phyloP scores from a whole-genome alignment of 2,888 invertebrate species.

The Allygus modestus region DNA sequence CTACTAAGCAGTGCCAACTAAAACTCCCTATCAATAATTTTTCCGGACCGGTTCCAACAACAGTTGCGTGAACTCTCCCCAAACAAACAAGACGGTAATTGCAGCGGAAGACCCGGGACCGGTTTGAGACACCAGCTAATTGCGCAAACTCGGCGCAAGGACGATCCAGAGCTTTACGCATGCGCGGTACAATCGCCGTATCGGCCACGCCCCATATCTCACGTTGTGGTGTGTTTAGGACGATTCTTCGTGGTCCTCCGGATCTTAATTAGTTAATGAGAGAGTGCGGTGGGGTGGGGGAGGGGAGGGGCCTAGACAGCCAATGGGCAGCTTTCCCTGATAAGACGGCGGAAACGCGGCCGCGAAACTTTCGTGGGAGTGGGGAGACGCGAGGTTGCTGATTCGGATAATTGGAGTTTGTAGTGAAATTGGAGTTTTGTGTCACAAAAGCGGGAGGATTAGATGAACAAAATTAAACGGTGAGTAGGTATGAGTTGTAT shows the following conservation, averaged over 20 bases:
- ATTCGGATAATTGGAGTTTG: background rate
- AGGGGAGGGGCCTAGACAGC: slow-evolving; percentile 34
- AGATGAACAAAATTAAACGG: no score
- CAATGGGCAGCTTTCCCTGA: slow-evolving; percentile 39
- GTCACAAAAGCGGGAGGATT: no score
- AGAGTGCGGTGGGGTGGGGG: slow-evolving; percentile 1
- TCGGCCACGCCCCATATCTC: no score
- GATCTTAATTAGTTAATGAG: slow-evolving; percentile 21
- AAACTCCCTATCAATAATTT: no score
- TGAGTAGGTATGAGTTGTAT: no score
- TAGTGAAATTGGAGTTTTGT: no score
- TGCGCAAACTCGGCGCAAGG: background rate
- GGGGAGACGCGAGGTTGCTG: background rate
- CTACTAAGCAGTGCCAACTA: no score
- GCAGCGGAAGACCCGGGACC: no score
- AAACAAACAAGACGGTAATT: slow-evolving; percentile 1
- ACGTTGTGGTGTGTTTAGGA: background rate
- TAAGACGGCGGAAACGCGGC: background rate
- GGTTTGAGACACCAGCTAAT: background rate
- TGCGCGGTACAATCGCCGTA: background rate
- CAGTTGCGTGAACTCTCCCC: background rate
- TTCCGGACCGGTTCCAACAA: no score
- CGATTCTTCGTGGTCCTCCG: background rate
- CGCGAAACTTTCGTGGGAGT: background rate
- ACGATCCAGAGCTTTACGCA: background rate